Percentiles rank a stretch among this genome's conserved stretches.
These are phyloP conservation scores for Papilio aristodemus DNA, from an alignment of 1,140 invertebrate species.

Conservation along the genomic window DNA sequence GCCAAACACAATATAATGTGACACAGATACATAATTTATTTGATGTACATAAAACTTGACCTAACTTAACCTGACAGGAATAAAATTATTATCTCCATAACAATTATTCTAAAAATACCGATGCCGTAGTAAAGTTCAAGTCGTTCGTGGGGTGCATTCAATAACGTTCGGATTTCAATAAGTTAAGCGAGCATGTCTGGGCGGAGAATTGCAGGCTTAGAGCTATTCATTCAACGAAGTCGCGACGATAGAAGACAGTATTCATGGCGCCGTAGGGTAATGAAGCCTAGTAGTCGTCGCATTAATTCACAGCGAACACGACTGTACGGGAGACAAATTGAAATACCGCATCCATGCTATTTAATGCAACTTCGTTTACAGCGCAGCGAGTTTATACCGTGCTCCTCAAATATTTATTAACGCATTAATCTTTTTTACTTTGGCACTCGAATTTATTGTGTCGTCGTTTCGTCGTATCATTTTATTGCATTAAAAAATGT, in stretches of 20 bases:
- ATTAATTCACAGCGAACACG: conserved; percentile 21
- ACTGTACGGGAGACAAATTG: conserved; percentile 12
- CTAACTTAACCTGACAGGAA: too few relatives aligned
- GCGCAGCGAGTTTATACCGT: not conserved
- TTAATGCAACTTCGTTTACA: conserved; percentile 17
- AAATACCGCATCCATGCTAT: conserved; percentile 27
- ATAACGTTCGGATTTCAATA: conserved; percentile 13
- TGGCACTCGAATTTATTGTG: conserved; percentile 20
- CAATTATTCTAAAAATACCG: not conserved
- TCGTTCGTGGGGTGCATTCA: not conserved
- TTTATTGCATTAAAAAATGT: conserved; percentile 9
- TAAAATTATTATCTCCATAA: too few relatives aligned
- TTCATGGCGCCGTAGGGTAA: conserved; percentile 23
- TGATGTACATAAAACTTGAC: too few relatives aligned
- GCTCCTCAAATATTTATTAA: conserved; percentile 20
- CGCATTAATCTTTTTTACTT: conserved; percentile 22
- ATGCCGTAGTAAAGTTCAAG: not conserved
- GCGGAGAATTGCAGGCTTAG: conserved; percentile 8
- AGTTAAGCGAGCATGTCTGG: conserved; percentile 4
- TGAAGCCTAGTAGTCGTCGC: conserved; percentile 16
- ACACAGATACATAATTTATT: too few relatives aligned
- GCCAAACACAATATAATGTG: too few relatives aligned
- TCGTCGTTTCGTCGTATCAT: conserved; percentile 1
- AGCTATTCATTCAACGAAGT: conserved; percentile 17
- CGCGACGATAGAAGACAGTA: not conserved